A percentile compares a stretch with the other conserved stretches of the same genome.
These are phyloP conservation scores for Ochlodes sylvanus DNA, from an alignment of 2,888 invertebrate genomes.

Conservation along the genomic window DNA sequence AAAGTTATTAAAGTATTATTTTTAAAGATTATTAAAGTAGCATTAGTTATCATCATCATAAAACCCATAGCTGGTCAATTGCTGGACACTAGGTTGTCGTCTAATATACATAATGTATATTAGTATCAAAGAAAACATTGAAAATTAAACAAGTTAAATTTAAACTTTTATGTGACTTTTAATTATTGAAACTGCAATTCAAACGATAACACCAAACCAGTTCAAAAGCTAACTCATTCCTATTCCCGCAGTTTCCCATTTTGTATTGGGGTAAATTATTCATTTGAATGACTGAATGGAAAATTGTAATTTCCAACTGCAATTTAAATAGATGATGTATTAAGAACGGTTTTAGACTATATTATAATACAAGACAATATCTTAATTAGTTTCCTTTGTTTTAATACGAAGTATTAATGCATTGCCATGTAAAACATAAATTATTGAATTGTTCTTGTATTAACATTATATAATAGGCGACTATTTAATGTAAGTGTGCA, in stretches of 20 bases:
- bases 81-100: too few relatives aligned
- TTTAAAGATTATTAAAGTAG: too few relatives aligned
- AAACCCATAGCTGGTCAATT: too few relatives aligned
- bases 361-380: too few relatives aligned
- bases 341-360: not conserved
- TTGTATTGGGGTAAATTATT: slow-evolving; percentile 13
- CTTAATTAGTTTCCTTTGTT: not conserved
- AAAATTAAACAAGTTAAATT: not conserved
- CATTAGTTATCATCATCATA: too few relatives aligned
- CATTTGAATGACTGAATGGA: slow-evolving; percentile 12
- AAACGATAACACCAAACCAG: not conserved
- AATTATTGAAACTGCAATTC: not conserved
- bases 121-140: too few relatives aligned
- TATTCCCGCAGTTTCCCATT: slow-evolving; percentile 12
- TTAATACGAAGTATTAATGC: not conserved
- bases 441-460: too few relatives aligned
- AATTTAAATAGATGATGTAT: not conserved
- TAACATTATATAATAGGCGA: too few relatives aligned
- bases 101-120: too few relatives aligned
- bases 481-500: too few relatives aligned
- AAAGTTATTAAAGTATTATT: too few relatives aligned
- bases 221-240: slow-evolving; percentile 4
- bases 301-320: slow-evolving; percentile 12
- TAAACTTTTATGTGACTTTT: not conserved
- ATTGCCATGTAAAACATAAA: too few relatives aligned